Evolutionary conservation across 2,113 vertebrate genomes (phyloP).

Genomic region (Steatornis caripensis): DNA sequence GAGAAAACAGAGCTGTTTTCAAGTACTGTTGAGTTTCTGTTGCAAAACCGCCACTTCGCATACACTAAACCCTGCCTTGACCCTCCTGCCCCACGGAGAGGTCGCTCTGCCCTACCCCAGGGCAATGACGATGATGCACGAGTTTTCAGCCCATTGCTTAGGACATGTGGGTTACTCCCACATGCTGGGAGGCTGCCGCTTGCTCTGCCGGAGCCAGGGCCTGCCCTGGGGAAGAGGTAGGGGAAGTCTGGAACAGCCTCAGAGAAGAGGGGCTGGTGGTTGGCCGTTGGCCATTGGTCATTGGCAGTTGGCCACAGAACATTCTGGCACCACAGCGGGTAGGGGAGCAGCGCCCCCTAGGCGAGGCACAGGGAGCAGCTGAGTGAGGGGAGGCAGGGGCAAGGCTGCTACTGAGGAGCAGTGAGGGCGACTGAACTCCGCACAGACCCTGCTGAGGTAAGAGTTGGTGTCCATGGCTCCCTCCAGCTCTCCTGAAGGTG

Average conservation of each 20-base stretch:
- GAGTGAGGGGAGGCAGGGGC: neutral
- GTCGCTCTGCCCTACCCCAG: neutral
- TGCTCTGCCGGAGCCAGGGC: fast-evolving
- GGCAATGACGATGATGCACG: fast-evolving
- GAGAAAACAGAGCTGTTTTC: neutral
- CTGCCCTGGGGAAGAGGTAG: neutral
- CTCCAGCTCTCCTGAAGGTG: neutral
- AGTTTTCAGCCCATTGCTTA: fast-evolving
- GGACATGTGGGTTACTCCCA: neutral
- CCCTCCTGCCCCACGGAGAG: neutral
- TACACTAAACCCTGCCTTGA: neutral
- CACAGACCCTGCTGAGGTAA: neutral
- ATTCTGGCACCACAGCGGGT: neutral
- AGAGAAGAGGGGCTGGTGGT: fast-evolving
- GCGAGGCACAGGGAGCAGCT: neutral
- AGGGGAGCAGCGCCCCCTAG: neutral
- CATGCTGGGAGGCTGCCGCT: fast-evolving
- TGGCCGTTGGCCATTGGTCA: neutral
- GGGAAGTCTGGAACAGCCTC: neutral
- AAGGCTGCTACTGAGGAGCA: neutral
- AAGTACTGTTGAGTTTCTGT: neutral
- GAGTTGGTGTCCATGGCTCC: neutral
- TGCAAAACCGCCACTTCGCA: neutral
- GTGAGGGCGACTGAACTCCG: fast-evolving
- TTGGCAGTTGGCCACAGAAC: fast-evolving